Percentiles rank a stretch among this genome's conserved stretches.
These are phyloP conservation scores for Cordilura impudica DNA, from an alignment of 2,888 invertebrate genomes.

Conservation along the genomic window DNA sequence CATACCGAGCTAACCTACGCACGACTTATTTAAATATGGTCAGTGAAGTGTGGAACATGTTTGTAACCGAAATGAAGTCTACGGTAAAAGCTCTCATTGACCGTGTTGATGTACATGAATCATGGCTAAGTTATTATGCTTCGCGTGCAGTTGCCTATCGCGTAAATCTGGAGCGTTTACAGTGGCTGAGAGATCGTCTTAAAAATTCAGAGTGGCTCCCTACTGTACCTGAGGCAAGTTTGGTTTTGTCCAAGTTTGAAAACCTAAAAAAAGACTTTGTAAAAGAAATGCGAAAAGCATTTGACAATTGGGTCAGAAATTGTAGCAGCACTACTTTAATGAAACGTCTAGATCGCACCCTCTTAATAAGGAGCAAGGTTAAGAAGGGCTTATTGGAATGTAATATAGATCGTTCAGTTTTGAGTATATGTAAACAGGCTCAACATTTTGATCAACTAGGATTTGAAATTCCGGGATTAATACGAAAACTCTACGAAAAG, in stretches of 20 bases:
- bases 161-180: conserved; percentile 83
- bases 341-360: conserved; percentile 82
- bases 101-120: conserved; percentile 81
- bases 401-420: conserved; percentile 85
- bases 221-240: conserved; percentile 82
- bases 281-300: conserved; percentile 79
- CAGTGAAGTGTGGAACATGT: conserved; percentile 84
- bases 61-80: conserved; percentile 85
- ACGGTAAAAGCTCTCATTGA: conserved; percentile 85
- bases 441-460: conserved; percentile 85
- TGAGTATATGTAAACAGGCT: conserved; percentile 86
- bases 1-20: conserved; percentile 85
- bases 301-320: conserved; percentile 80
- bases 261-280: conserved; percentile 69
- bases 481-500: conserved; percentile 82
- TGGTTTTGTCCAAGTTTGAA: conserved; percentile 82
- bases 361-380: conserved; percentile 84
- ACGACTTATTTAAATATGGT: conserved; percentile 85
- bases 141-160: conserved; percentile 85
- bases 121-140: conserved; percentile 84
- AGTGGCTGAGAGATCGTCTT: conserved; percentile 82
- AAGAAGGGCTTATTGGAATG: conserved; percentile 85
- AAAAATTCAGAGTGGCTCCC: conserved; percentile 88
- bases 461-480: conserved; percentile 84
- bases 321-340: conserved; percentile 81